A percentile compares a stretch with the other conserved stretches of the same genome.
These are phyloP conservation scores for Anthonomus grandis DNA, from an alignment of 1,140 invertebrate species.

Conservation along the genomic window DNA sequence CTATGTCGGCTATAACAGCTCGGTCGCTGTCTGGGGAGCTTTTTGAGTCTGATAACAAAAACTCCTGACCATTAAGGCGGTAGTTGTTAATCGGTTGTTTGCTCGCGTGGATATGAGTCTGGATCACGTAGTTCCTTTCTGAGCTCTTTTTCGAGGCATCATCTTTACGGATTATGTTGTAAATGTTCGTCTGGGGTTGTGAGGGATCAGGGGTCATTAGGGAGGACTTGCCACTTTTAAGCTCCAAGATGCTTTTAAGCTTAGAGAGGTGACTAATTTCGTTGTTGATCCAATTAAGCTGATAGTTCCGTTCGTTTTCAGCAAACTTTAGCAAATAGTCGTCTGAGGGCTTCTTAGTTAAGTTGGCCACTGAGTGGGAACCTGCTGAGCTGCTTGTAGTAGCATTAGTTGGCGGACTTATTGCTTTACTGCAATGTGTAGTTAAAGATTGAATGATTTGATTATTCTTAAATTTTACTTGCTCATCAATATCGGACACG, in stretches of 20 bases:
- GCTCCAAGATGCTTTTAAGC: slow-evolving; percentile 25
- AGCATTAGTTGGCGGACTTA: background rate
- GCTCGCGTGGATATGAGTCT: slow-evolving; percentile 20
- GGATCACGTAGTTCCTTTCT: slow-evolving; percentile 29
- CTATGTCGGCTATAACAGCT: slow-evolving; percentile 23
- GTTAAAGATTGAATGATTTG: too few species aligned
- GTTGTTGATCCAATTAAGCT: slow-evolving; percentile 43
- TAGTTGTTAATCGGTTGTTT: slow-evolving; percentile 14
- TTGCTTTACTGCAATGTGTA: too few species aligned
- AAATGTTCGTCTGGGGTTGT: background rate
- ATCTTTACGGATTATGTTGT: slow-evolving; percentile 11
- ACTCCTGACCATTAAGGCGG: slow-evolving; percentile 21
- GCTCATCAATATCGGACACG: too few species aligned
- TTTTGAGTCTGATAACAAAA: slow-evolving; percentile 5
- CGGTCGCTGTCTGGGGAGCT: background rate
- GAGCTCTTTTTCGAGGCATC: background rate
- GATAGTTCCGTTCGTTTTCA: slow-evolving; percentile 40
- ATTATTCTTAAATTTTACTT: too few species aligned
- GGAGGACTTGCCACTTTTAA: background rate
- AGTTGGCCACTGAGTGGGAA: background rate
- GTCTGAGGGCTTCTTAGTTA: slow-evolving; percentile 1
- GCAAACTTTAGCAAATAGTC: slow-evolving; percentile 39
- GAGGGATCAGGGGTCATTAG: background rate
- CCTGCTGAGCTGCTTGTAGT: background rate
- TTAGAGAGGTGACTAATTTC: slow-evolving; percentile 42